Percentiles rank a stretch among this genome's conserved stretches.
Conservation (phyloP, 2,888 invertebrate species). For the Mesopsocus fuscifrons region DNA sequence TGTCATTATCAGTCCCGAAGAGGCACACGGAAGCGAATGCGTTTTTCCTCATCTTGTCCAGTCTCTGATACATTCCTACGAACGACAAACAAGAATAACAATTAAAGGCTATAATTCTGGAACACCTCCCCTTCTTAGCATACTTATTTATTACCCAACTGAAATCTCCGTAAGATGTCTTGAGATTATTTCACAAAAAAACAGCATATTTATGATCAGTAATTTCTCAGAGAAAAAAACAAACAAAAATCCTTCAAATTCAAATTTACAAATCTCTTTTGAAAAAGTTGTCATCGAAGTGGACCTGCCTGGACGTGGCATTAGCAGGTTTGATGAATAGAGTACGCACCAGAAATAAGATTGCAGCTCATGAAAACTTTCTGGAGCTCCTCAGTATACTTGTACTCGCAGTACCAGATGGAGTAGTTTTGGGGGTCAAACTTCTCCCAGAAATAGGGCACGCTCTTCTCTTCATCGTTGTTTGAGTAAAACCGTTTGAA, state of each 20-base stretch:
- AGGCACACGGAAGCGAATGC: slow-evolving; percentile 87
- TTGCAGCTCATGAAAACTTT: slow-evolving; percentile 98
- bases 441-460: slow-evolving; percentile 97
- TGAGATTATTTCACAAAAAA: no score
- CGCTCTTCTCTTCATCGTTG: slow-evolving; percentile 78
- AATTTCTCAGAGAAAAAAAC: no score
- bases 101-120: slow-evolving; percentile 5
- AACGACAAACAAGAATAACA: slow-evolving; percentile 12
- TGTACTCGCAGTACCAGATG: slow-evolving; percentile 95
- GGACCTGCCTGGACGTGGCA: no score
- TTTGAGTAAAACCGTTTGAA: slow-evolving; percentile 97
- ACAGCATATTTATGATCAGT: no score
- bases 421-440: slow-evolving; percentile 93
- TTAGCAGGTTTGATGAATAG: no score
- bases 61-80: slow-evolving; percentile 89
- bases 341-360: slow-evolving; percentile 68
- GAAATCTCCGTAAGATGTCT: no score
- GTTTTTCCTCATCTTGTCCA: slow-evolving; percentile 95
- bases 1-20: slow-evolving; percentile 83
- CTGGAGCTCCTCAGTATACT: slow-evolving; percentile 78
- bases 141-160: no score
- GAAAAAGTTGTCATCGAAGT: no score
- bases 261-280: neutral
- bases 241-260: no score
- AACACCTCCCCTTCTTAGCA: no score